Base-by-base conservation (phyloP, 2,113 vertebrate genomes). In the Istiophorus platypterus region DNA sequence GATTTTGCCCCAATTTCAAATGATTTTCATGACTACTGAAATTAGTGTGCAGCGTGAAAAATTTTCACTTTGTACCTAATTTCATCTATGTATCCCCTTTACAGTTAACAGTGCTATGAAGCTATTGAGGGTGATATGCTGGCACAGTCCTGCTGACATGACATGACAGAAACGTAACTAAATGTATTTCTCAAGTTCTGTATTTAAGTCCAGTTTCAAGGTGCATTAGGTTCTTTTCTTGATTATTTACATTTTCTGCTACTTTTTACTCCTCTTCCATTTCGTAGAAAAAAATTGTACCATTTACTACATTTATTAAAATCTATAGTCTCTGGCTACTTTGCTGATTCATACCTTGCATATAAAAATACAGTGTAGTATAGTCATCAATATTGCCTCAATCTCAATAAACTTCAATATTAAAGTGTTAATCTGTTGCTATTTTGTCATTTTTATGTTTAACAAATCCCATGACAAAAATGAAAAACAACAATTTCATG, bases 21-120 rank as follows among this genome's bases (percentile, higher is more conserved):
- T 84, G 49, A 77, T 37, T 73, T 78, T 74, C 27, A 77, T 68
- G 89, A 71, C 51, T 14, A n/a, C 27, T 24, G 65, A 61, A 76
- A 78, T 78, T 24, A 5, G 71, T 18, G 22, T 27, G 34, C 27
- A 4, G 52, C 13, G 63, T 56, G 9, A 51, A 13, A 75, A 51
- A 59, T 59, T 41, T 41, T 52, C 29, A 39, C 5, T 4, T n/a
- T 31, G 20, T 5, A 6, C 18, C n/a, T 45, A 0, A 18, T 78
- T 77, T 27, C 17, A 24, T 39, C 17, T 37, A 26, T 34, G 51
- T 42, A 11, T 18, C 6, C 37, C n/a, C 34, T 57, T 65, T 59
- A 41, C 15, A 31, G 62, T 61, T 67, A 59, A 37, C 20, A 22
- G 42, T 4, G 4, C 57, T 76, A 24, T 39, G 63, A 42, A 80